A percentile compares a stretch with the other conserved stretches of the same genome.
These are phyloP conservation scores for Cepaea hortensis DNA, from an alignment of 2,888 invertebrate species.

Conservation along the genomic window DNA sequence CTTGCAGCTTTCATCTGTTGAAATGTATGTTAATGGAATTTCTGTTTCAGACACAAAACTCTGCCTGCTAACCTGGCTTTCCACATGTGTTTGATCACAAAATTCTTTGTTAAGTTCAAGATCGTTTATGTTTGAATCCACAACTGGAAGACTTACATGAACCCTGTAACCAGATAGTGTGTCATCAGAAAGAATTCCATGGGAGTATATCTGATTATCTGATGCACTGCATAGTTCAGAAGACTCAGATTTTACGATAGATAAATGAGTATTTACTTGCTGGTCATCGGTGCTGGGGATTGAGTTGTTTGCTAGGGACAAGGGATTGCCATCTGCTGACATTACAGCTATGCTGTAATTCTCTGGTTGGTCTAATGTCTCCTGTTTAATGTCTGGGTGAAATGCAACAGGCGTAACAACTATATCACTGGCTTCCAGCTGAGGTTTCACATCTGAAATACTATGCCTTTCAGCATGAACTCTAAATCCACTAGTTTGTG, in stretches of 20 bases:
- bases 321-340: slow-evolving; percentile 12
- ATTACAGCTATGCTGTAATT: slow-evolving; percentile 37
- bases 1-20: neutral
- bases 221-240: neutral
- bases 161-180: neutral
- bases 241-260: neutral
- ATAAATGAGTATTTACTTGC: neutral
- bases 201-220: neutral
- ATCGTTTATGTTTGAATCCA: neutral
- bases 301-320: slow-evolving; percentile 25
- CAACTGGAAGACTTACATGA: slow-evolving; percentile 9
- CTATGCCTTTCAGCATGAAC: neutral
- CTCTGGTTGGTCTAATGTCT: neutral
- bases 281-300: neutral
- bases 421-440: neutral
- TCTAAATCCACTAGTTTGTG: neutral
- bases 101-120: slow-evolving; percentile 1
- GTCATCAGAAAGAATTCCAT: neutral
- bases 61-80: neutral
- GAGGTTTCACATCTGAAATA: neutral
- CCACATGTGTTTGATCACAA: neutral
- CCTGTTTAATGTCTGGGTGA: slow-evolving; percentile 34
- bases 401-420: slow-evolving; percentile 10
- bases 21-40: neutral
- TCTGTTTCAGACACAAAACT: neutral